phyloP scores from a whole-genome alignment of 2,888 invertebrate species.

The Sinopyrophorus schimmeli region DNA sequence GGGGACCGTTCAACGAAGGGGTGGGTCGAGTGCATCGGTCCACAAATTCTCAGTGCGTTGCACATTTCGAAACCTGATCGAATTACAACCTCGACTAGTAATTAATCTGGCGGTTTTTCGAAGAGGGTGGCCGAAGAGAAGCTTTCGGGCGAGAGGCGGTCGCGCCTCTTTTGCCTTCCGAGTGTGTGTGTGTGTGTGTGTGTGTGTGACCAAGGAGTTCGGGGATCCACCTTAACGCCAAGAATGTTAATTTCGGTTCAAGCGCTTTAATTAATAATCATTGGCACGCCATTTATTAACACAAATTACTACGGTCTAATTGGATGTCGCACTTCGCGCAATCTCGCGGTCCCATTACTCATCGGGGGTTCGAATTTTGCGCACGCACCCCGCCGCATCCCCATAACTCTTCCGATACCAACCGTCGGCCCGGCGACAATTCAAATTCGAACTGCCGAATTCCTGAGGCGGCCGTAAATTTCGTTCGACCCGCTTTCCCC shows the following conservation, averaged over 20 bases:
- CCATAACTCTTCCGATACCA: constrained; percentile 43
- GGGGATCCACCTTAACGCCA: constrained; percentile 33
- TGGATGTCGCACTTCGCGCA: constrained; percentile 49
- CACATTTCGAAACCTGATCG: constrained; percentile 40
- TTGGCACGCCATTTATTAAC: constrained; percentile 53
- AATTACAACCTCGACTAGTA: constrained; percentile 39
- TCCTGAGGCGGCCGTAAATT: constrained; percentile 34
- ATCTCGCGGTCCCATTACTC: constrained; percentile 47
- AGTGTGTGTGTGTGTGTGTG: too few relatives aligned
- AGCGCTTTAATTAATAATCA: constrained; percentile 53
- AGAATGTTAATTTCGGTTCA: constrained; percentile 46
- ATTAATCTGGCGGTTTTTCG: constrained; percentile 32
- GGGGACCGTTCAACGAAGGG: too few relatives aligned
- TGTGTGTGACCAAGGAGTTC: constrained; percentile 29
- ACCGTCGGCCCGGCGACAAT: constrained; percentile 37
- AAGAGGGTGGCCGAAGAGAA: constrained; percentile 13
- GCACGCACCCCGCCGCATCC: constrained; percentile 42
- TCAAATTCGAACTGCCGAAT: constrained; percentile 34
- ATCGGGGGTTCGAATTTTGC: constrained; percentile 39
- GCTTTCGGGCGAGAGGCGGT: constrained; percentile 24
- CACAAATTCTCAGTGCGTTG: constrained; percentile 36
- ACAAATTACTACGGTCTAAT: constrained; percentile 51
- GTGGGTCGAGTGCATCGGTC: constrained; percentile 37
- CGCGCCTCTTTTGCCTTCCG: too few relatives aligned
- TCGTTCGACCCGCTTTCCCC: too few relatives aligned